A percentile compares a stretch with the other conserved stretches of the same genome.
phyloP scores from a whole-genome alignment of 1,140 invertebrate genomes.

The Platorchestia sp. region DNA sequence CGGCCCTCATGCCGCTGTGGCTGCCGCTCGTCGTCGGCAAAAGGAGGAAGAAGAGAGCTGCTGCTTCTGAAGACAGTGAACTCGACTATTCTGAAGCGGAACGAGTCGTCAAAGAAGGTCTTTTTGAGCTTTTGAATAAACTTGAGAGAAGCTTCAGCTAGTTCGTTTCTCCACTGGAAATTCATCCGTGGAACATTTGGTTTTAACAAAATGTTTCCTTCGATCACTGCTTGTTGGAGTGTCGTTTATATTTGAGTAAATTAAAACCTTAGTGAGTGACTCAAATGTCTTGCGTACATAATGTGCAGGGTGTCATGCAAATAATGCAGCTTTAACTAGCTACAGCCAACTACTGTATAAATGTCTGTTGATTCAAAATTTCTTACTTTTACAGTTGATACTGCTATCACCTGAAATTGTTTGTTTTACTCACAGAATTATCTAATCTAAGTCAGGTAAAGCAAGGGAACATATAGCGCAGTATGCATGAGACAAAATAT shows the following conservation, averaged over 20 bases:
- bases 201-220: not conserved
- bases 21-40: slow-evolving; percentile 61
- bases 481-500: too few species aligned
- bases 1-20: slow-evolving; percentile 64
- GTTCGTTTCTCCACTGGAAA: not conserved
- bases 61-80: not conserved
- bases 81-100: not conserved
- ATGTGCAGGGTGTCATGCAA: not conserved
- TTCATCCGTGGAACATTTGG: not conserved
- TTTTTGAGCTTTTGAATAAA: not conserved
- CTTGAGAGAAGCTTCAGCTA: not conserved
- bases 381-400: not conserved
- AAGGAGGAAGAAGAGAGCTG: slow-evolving; percentile 50
- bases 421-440: too few species aligned
- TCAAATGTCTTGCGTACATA: not conserved
- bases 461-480: too few species aligned
- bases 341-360: not conserved
- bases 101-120: not conserved
- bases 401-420: not conserved
- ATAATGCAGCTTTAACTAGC: not conserved
- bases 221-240: not conserved
- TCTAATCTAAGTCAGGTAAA: too few species aligned
- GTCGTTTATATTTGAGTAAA: not conserved
- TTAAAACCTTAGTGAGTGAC: not conserved
- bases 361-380: not conserved